Evolutionary conservation across 2,888 invertebrate species (phyloP).

Genomic region (Blastobasis adustella): DNA sequence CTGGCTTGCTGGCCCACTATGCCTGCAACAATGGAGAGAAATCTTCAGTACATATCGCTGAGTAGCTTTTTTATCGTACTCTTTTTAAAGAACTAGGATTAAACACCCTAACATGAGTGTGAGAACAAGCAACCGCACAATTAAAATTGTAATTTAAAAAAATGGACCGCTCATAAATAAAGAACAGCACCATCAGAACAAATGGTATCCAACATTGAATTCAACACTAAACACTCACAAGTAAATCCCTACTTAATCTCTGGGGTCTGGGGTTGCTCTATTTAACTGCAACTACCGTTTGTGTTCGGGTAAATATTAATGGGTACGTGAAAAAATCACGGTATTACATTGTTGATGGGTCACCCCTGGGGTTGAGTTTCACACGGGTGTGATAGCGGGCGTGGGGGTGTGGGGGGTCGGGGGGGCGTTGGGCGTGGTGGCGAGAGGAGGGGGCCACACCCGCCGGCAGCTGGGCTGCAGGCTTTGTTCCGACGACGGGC

Average conservation of each 20-base stretch:
- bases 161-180: too few relatives aligned
- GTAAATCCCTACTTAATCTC: slow-evolving; percentile 55
- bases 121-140: too few relatives aligned
- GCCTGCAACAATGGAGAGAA: slow-evolving; percentile 46
- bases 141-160: too few relatives aligned
- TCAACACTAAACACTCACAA: slow-evolving; percentile 41
- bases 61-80: too few relatives aligned
- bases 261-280: slow-evolving; percentile 41
- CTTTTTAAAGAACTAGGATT: too few relatives aligned
- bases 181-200: too few relatives aligned
- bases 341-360: slow-evolving; percentile 48
- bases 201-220: too few relatives aligned
- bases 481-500: slow-evolving; percentile 42
- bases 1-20: slow-evolving; percentile 81
- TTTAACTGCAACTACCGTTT: slow-evolving; percentile 51
- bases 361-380: slow-evolving; percentile 54
- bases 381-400: slow-evolving; percentile 52
- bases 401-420: slow-evolving; percentile 24
- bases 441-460: slow-evolving; percentile 37
- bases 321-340: slow-evolving; percentile 52
- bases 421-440: slow-evolving; percentile 51
- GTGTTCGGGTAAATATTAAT: slow-evolving; percentile 40
- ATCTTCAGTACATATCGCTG: background rate
- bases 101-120: too few relatives aligned
- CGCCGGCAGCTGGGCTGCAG: slow-evolving; percentile 52